Percentiles rank a stretch among this genome's conserved stretches.
Conservation (phyloP, 2,113 vertebrate genomes). For the Gymnorhina tibicen region DNA sequence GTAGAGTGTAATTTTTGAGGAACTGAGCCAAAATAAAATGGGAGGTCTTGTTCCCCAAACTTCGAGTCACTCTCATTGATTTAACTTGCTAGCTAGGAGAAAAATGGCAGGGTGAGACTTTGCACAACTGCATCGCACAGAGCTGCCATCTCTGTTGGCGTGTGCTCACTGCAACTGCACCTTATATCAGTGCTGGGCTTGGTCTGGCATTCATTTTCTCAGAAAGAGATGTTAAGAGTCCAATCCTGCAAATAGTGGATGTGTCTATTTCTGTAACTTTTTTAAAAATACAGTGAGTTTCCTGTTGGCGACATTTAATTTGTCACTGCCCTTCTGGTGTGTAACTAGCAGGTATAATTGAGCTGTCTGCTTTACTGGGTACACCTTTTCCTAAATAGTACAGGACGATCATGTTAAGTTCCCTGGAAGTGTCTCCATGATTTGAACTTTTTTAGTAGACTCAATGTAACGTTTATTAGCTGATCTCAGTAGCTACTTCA, state of each 20-base stretch:
- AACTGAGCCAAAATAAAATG: background rate
- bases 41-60: background rate
- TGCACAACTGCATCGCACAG: background rate
- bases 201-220: background rate
- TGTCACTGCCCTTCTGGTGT: background rate
- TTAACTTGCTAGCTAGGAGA: background rate
- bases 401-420: background rate
- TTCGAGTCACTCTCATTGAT: background rate
- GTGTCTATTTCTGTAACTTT: background rate
- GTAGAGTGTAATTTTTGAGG: background rate
- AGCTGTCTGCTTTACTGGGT: background rate
- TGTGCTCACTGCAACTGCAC: accelerated
- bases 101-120: background rate
- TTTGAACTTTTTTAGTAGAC: background rate
- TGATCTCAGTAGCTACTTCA: background rate
- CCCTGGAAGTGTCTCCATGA: background rate
- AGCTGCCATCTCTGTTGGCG: accelerated
- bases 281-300: background rate
- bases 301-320: background rate
- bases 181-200: background rate
- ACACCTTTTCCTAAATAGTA: background rate
- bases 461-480: background rate
- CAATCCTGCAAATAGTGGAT: background rate
- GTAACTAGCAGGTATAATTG: background rate
- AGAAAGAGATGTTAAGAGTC: background rate